Evolutionary conservation across 2,888 invertebrate species (phyloP).

Genomic region (Sphaeridia pumilis): DNA sequence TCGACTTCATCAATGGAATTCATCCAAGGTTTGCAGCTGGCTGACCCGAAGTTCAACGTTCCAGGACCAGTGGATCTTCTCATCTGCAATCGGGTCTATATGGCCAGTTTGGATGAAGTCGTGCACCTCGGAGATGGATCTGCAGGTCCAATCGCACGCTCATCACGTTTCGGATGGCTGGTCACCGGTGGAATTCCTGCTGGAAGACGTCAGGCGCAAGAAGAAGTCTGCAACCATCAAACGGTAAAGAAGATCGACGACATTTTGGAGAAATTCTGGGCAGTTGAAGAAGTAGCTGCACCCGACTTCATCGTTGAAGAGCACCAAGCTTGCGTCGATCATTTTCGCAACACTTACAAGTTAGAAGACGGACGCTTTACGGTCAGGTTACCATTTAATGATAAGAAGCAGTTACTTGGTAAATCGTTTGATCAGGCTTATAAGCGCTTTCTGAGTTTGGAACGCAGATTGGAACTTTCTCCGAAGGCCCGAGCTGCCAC

Average conservation of each 20-base stretch:
- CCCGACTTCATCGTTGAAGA: neutral
- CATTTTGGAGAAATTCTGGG: slow-evolving; percentile 1
- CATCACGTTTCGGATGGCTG: slow-evolving; percentile 3
- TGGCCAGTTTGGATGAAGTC: neutral
- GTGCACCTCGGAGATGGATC: neutral
- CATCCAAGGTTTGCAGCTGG: neutral
- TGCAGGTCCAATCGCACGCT: neutral
- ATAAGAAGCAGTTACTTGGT: neutral
- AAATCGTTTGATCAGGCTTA: neutral
- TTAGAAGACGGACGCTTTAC: slow-evolving; percentile 13
- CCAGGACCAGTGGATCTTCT: slow-evolving; percentile 10
- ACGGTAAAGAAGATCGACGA: neutral
- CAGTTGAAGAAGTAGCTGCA: slow-evolving; percentile 1
- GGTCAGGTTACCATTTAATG: slow-evolving; percentile 13
- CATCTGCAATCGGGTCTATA: neutral
- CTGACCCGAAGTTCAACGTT: slow-evolving; percentile 8
- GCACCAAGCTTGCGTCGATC: slow-evolving; percentile 1
- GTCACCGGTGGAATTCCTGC: neutral
- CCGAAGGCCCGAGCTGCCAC: slow-evolving; percentile 13
- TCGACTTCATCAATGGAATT: no score
- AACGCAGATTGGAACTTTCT: neutral
- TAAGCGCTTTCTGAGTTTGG: neutral
- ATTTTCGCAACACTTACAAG: slow-evolving; percentile 3
- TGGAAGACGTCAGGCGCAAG: no score
- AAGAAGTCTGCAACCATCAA: neutral